Conservation (phyloP, 2,797 vertebrate species). For the Tympanoctomys barrerae region DNA sequence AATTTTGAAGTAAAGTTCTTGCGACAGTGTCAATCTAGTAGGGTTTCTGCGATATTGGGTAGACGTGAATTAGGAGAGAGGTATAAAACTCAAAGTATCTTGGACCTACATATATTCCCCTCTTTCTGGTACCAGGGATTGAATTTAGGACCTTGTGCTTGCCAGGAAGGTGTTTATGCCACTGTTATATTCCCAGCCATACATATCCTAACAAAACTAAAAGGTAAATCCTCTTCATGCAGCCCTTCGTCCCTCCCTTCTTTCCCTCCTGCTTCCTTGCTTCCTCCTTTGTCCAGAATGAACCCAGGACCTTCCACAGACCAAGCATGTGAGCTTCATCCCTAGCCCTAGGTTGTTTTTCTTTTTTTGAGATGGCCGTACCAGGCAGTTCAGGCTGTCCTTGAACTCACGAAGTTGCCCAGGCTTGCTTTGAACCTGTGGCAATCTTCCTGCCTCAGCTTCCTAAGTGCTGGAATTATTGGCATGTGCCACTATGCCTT, state of each 20-base stretch:
- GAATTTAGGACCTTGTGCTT: too few species aligned
- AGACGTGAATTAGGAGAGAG: not conserved
- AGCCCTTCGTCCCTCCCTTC: not conserved
- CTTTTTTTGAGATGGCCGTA: not conserved
- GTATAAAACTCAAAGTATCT: not conserved
- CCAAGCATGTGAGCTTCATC: not conserved
- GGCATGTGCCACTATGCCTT: not conserved
- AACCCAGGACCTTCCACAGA: not conserved
- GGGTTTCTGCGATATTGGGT: not conserved
- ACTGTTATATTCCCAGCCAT: too few species aligned
- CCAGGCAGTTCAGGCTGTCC: not conserved
- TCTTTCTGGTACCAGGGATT: too few species aligned
- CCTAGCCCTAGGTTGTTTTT: not conserved
- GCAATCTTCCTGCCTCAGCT: not conserved
- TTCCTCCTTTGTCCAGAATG: not conserved
- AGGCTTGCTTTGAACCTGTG: not conserved
- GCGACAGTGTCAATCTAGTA: not conserved
- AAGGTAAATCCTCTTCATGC: not conserved
- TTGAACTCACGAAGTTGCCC: not conserved
- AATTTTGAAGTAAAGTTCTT: constrained; percentile 40
- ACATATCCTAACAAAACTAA: not conserved
- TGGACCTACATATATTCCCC: not conserved
- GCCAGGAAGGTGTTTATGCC: too few species aligned
- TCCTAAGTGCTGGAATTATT: not conserved
- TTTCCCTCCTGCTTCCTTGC: not conserved